Conservation (phyloP, 2,888 invertebrate genomes). For the Halictus quadricinctus region DNA sequence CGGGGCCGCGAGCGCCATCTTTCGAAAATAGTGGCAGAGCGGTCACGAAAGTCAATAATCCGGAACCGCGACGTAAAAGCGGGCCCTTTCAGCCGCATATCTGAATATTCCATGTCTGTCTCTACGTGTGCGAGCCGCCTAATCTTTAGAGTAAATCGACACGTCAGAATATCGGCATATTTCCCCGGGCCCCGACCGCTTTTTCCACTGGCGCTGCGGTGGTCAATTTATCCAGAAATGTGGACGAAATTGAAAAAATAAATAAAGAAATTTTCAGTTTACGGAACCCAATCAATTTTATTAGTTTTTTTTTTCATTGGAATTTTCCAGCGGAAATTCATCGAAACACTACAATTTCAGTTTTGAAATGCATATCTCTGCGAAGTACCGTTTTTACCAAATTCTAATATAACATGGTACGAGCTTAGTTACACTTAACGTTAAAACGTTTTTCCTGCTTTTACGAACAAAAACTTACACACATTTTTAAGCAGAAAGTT, state of each 20-base stretch:
- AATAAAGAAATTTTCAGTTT: background rate
- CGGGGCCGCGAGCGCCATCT: background rate
- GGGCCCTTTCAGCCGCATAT: slow-evolving; percentile 37
- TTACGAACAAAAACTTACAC: background rate
- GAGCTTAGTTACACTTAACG: no score
- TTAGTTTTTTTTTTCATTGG: background rate
- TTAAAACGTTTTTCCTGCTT: background rate
- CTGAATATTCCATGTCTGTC: slow-evolving; percentile 50
- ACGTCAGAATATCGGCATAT: slow-evolving; percentile 56
- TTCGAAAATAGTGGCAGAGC: slow-evolving; percentile 18
- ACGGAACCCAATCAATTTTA: background rate
- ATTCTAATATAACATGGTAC: background rate
- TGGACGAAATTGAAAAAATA: background rate
- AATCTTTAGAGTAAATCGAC: slow-evolving; percentile 57
- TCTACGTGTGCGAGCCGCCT: slow-evolving; percentile 44
- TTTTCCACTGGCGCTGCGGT: background rate
- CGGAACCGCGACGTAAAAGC: slow-evolving; percentile 41
- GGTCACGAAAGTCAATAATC: slow-evolving; percentile 49
- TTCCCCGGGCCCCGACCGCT: slow-evolving; percentile 17
- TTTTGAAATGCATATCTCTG: background rate
- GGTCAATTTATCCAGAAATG: background rate
- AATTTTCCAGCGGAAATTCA: no score
- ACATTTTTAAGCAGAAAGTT: background rate
- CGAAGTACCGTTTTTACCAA: background rate
- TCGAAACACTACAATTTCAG: background rate